Evolutionary conservation across 2,888 invertebrate species (phyloP).

Genomic region (Drosophila ustulata): DNA sequence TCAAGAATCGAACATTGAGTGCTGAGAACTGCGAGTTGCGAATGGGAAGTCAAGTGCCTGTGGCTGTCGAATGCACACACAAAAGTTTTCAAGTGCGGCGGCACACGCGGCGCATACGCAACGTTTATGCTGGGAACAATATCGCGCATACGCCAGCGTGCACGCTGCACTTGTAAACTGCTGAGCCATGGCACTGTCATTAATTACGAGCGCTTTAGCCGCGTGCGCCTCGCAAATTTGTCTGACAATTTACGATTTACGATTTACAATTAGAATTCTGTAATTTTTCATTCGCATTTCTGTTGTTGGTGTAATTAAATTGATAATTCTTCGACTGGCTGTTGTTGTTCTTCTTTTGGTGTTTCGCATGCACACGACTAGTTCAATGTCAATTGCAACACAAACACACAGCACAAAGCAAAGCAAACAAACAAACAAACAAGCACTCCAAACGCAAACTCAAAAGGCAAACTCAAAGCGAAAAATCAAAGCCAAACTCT

Average conservation of each 20-base stretch:
- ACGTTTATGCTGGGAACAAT: conserved; percentile 55
- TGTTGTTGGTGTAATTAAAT: conserved; percentile 42
- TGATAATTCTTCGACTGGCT: conserved; percentile 12
- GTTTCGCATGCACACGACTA: conserved; percentile 39
- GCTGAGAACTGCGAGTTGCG: conserved; percentile 10
- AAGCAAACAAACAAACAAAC: background rate
- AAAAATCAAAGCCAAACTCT: background rate
- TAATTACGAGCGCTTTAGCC: conserved; percentile 63
- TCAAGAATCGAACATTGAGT: conserved; percentile 50
- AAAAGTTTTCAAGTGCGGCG: conserved; percentile 44
- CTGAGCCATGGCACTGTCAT: conserved; percentile 71
- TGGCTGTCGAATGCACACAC: conserved; percentile 15
- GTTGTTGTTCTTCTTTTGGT: conserved; percentile 11
- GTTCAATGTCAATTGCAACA: conserved; percentile 70
- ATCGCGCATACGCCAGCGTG: conserved; percentile 61
- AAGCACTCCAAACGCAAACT: conserved; percentile 15
- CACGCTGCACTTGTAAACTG: conserved; percentile 58
- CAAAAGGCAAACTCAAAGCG: conserved; percentile 15
- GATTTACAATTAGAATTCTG: conserved; percentile 34
- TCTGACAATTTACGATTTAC: conserved; percentile 46
- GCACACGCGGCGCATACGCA: conserved; percentile 66
- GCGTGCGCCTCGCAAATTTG: conserved; percentile 50
- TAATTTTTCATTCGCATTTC: conserved; percentile 44
- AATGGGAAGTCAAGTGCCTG: conserved; percentile 12
- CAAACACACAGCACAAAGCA: conserved; percentile 12